Conservation (phyloP, 1,140 invertebrate species). For the Argopecten irradians region DNA sequence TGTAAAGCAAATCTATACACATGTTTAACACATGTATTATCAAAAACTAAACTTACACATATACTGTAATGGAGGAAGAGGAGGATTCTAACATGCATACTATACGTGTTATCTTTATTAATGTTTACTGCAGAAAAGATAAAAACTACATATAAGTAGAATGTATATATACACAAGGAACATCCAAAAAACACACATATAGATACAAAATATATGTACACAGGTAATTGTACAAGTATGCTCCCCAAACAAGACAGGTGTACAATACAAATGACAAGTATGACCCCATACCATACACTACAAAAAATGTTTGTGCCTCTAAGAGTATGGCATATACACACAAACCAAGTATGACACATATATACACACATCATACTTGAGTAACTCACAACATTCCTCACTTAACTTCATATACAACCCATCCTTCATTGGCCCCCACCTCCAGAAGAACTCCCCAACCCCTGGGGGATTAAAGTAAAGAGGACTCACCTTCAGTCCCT, state of each 20-base stretch:
- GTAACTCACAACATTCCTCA: constrained; percentile 1
- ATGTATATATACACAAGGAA: no score
- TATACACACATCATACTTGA: not conserved
- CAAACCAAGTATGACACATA: constrained; percentile 1
- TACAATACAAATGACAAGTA: not conserved
- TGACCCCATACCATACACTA: not conserved
- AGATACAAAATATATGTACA: no score
- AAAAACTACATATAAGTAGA: no score
- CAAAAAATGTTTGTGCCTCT: not conserved
- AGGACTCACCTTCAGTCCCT: constrained; percentile 6
- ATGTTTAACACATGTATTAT: no score
- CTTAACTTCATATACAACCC: not conserved
- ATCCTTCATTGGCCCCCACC: not conserved
- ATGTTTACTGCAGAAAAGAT: no score
- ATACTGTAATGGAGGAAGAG: no score
- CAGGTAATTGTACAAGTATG: no score
- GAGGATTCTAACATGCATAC: no score
- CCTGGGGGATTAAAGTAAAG: not conserved
- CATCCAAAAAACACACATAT: no score
- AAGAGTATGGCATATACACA: not conserved
- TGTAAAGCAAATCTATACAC: no score
- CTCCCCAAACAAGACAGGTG: not conserved
- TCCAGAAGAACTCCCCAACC: not conserved
- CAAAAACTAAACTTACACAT: no score
- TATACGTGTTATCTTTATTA: no score